phyloP scores from a whole-genome alignment of 2,888 invertebrate species.

The Cepaea hortensis region DNA sequence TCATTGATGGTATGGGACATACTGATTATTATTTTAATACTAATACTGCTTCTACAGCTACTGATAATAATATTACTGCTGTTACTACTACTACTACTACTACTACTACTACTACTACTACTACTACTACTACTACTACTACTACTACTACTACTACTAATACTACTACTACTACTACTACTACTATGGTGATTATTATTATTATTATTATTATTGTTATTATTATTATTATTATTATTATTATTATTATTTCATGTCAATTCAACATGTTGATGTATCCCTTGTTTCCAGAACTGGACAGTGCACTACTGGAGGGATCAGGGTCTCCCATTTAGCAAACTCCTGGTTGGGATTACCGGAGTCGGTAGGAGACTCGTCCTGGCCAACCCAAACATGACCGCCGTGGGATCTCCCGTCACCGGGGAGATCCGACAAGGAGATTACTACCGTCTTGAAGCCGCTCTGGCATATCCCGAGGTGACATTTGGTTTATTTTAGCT shows the following conservation, averaged over 20 bases:
- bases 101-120: too few species aligned
- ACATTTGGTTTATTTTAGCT: not conserved
- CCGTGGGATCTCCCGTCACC: conserved; percentile 40
- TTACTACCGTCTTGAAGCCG: conserved; percentile 28
- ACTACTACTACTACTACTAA: conserved; percentile 20
- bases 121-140: not conserved
- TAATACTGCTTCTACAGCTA: too few species aligned
- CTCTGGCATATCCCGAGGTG: conserved; percentile 47
- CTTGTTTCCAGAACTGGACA: conserved; percentile 41
- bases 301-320: conserved; percentile 36
- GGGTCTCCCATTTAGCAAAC: conserved; percentile 40
- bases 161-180: not conserved
- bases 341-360: conserved; percentile 44
- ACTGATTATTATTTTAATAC: too few species aligned
- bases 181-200: too few species aligned
- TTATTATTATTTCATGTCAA: too few species aligned
- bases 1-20: too few species aligned
- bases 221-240: too few species aligned
- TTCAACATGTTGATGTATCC: not conserved
- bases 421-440: not conserved
- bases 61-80: too few species aligned
- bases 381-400: conserved; percentile 18
- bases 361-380: conserved; percentile 37
- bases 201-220: too few species aligned
- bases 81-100: too few species aligned